Base-by-base conservation (phyloP, 2,113 vertebrate genomes). In the Tenebrosternarchus preto region DNA sequence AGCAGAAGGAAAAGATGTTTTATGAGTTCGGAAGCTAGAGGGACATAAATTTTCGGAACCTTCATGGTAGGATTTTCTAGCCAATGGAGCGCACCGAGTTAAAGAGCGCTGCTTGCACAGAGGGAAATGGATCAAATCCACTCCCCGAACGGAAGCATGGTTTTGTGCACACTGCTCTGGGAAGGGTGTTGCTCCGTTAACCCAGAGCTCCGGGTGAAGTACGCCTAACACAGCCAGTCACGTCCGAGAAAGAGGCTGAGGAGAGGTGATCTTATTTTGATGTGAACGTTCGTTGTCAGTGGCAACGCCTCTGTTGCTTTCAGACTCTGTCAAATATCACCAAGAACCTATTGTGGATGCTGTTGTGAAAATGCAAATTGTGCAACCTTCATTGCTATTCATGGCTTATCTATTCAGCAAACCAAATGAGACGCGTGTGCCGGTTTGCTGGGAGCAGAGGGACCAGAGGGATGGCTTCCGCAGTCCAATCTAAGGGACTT, bases 341-440 rank as follows among this genome's bases (percentile, higher is more conserved):
- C 24, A 57, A 31, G 69, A 66, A 60, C 43, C 57, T 55, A 50
- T 50, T 50, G 43, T 59, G 53, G 60, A 27, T 8, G 46, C 57
- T 61, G 70, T 71, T 78, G 55, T 46, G 56, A 16, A 79, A 80
- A 73, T 80, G 76, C 64, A 33, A 36, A 79, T 59, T 25, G 19
- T 3, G 17, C 76, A 5, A 69, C 66, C 66, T 78, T 43, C 50
- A 27, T 79, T 63, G 33, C 24, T 46, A 72, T 50, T 61, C 12
- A 22, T n/a, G 15, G 36, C 5, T 61, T 61, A 61, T 61, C 53
- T 33, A 63, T 79, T 79, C 70, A 43, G 56, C 25, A 71, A 33
- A 61, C 25, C 68, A 71, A 61, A 61, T 50, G 67, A 63, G 77
- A 27, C 27, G 17, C 63, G 29, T 33, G 63, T 33, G 63, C 11